Base-by-base conservation (phyloP, 2,888 invertebrate species). In the Ariolimax columbianus region DNA sequence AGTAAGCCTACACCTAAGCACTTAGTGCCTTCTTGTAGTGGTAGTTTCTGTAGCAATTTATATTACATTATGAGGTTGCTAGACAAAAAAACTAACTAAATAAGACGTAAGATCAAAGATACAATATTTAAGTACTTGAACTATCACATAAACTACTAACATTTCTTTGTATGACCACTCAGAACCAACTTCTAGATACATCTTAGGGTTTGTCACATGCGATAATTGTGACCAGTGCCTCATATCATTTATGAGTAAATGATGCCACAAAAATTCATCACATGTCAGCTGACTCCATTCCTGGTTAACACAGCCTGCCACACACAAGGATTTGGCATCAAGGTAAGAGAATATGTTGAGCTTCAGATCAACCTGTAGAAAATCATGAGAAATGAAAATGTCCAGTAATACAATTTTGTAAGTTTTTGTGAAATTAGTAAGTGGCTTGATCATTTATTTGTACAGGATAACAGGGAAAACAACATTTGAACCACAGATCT, bases 121-220 rank as follows among this genome's bases (percentile, higher is more conserved):
- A 47, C 47, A 47, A 47, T 9, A 55, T 55, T 55, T 9, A 4
- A n/a, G 26, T 63, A n/a, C 55, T n/a, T 63, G 3, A 63, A 63
- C n/a, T 7, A n/a, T 63, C 59, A 63, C n/a, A 38, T 63, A 55
- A 36, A 68, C 19, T 68, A 86, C 93, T 90, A 89, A 93, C 93
- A 93, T 93, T 88, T 93, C 92, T 88, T 93, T 93, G 83, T 89
- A 89, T 23, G 91, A 87, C 91, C 91, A 91, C 43, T 92, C 92
- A 14, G 92, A 92, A 30, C 91, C 89, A 26, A 91, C 90, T 78
- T 92, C 92, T 82, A 89, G 89, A 84, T 92, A 93, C n/a, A 91
- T 87, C n/a, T 87, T 87, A 66, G 93, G 93, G 84, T 93, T 92
- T 2, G 92, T 91, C 63, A 87, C 88, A 87, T 92, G 91, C 23